Percentiles rank a stretch among this genome's conserved stretches.
phyloP scores from a whole-genome alignment of 2,113 vertebrate species.

The Micronycteris hirsuta region DNA sequence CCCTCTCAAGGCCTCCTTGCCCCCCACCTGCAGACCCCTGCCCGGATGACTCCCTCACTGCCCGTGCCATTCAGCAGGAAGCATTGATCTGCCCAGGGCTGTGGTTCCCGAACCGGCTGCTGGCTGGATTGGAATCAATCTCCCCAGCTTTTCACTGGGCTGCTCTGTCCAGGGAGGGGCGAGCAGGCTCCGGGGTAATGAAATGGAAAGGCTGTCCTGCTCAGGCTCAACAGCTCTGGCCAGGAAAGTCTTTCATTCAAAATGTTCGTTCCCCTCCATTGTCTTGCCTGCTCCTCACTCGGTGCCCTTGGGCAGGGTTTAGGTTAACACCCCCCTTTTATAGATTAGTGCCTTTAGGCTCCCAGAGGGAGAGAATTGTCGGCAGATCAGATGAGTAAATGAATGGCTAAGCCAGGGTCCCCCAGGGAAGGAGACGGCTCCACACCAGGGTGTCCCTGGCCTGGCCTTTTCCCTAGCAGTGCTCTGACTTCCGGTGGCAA shows the following conservation, averaged over 20 bases:
- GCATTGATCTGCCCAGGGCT: neutral
- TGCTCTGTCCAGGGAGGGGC: neutral
- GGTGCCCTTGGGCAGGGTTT: neutral
- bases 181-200: neutral
- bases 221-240: neutral
- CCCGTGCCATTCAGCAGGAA: neutral
- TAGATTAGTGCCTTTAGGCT: neutral
- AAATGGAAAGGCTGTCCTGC: fast-evolving
- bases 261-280: neutral
- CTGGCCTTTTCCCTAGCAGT: neutral
- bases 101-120: neutral
- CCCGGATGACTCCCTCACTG: neutral
- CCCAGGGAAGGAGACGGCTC: neutral
- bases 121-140: constrained; percentile 43
- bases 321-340: neutral
- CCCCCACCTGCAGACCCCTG: neutral
- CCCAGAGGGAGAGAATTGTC: neutral
- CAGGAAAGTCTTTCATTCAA: neutral
- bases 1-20: neutral
- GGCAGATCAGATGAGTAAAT: neutral
- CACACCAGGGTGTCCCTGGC: neutral
- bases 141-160: neutral
- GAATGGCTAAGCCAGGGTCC: neutral
- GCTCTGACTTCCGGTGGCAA: neutral
- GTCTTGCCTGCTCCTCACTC: neutral